Evolutionary conservation across 2,113 vertebrate species (phyloP).

Genomic region (Seriola quinqueradiata): DNA sequence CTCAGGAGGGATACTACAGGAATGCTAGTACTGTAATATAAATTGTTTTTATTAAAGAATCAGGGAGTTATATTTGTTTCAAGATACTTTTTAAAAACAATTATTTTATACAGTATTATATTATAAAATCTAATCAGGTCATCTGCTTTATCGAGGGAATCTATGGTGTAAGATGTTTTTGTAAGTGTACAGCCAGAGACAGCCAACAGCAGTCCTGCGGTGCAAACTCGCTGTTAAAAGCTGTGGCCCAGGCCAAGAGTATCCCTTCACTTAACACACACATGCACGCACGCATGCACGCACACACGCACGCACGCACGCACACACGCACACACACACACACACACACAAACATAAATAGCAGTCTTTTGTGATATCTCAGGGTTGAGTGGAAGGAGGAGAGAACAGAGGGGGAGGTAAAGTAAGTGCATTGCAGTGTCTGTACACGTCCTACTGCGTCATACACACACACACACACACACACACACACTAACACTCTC

Average conservation of each 20-base stretch:
- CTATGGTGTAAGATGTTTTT: too few species aligned
- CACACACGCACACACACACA: slow-evolving; percentile 13
- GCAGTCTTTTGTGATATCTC: slow-evolving; percentile 24
- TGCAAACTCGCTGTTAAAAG: slow-evolving; percentile 1
- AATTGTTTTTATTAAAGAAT: background rate
- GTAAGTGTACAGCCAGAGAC: background rate
- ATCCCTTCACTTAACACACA: background rate
- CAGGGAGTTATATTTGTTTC: too few species aligned
- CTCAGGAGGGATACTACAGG: background rate
- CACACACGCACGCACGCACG: background rate
- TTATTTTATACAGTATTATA: background rate
- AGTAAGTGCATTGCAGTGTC: slow-evolving; percentile 50
- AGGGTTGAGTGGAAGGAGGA: slow-evolving; percentile 26
- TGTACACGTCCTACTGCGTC: slow-evolving; percentile 63
- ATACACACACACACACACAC: slow-evolving; percentile 17
- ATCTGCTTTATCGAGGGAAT: too few species aligned
- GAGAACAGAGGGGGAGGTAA: slow-evolving; percentile 7
- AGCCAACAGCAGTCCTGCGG: slow-evolving; percentile 22
- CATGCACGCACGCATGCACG: background rate
- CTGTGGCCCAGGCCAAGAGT: background rate
- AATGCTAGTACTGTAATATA: background rate
- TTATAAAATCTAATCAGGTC: background rate
- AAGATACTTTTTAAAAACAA: too few species aligned
- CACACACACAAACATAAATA: slow-evolving; percentile 5
- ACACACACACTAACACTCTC: slow-evolving; percentile 6